Evolutionary conservation across 2,113 vertebrate genomes (phyloP), one percentile per base, ranked within the genome.

Genomic region (Ornithorhynchus anatinus): DNA sequence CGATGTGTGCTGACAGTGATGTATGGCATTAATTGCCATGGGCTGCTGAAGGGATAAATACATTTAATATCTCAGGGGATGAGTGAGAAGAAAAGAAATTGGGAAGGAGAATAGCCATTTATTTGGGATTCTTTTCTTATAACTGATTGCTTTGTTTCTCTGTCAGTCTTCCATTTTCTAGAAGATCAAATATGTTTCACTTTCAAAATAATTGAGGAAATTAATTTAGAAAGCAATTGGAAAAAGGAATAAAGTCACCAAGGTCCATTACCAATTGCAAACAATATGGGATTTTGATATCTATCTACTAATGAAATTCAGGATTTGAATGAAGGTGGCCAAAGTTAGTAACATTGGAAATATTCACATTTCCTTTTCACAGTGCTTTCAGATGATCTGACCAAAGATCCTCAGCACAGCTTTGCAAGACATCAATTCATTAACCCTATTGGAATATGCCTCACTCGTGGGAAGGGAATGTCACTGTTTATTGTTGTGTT

Each of bases 1-100:
- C 60, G 57, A 35, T 27, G 19, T 54, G 25, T 13, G 20, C 52
- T 80, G 75, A 69, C 65, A 65, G 47, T 84, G 77, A 85, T 86
- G 19, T 76, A 87, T 77, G 32, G 15, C 57, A 63, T 84, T 83
- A 79, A 72, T 79, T 87, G 69, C 68, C 72, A 77, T 62, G 39
- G 4, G 38, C 39, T 59, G 1, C n/a, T 45, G 67, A 80, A 72
- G 57, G 23, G 52, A 47, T 78, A 65, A 59, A 75, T 66, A 50
- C 19, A 44, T 70, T 69, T 70, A 37, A 67, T 84, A 58, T 83
- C 59, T 48, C 12, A 52, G 32, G 50, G 36, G 50, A 68, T 36
- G 72, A 2, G 4, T 52, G 48, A 39, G 39, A 7, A 62, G 59
- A 23, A 35, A 62, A 59, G 59, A 31, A 69, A 44, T 66, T 40